A percentile compares a stretch with the other conserved stretches of the same genome.
Conservation (phyloP, 2,888 invertebrate species). For the Ecdyonurus torrentis region DNA sequence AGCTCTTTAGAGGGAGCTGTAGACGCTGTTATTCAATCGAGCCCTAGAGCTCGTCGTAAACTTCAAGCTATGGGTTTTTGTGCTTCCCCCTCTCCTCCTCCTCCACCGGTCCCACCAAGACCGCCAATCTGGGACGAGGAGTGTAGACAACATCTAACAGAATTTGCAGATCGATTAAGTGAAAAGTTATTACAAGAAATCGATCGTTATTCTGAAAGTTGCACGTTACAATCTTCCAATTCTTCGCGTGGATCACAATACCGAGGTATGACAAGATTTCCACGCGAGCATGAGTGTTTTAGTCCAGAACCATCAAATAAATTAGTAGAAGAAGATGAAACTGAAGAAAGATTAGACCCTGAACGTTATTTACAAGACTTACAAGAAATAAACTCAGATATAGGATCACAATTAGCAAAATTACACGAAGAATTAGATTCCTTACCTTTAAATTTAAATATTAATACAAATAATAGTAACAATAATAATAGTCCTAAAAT, state of each 20-base stretch:
- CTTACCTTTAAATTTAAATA: not conserved
- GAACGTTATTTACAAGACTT: not conserved
- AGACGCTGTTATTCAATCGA: conserved; percentile 45
- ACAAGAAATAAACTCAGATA: not conserved
- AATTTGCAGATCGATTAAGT: conserved; percentile 67
- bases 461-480: too few relatives aligned
- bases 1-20: conserved; percentile 49
- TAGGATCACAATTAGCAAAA: not conserved
- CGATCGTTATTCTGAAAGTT: conserved; percentile 28
- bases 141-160: conserved; percentile 50
- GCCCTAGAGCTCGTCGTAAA: conserved; percentile 33
- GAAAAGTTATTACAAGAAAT: conserved; percentile 64
- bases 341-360: not conserved
- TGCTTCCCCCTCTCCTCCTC: not conserved
- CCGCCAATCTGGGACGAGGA: conserved; percentile 38
- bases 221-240: not conserved
- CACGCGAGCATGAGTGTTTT: not conserved
- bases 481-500: not conserved
- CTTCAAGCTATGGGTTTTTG: conserved; percentile 2
- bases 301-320: not conserved
- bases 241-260: not conserved
- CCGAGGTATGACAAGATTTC: not conserved
- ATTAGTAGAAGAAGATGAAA: not conserved
- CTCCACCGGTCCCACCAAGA: not conserved
- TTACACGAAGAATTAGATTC: not conserved